A percentile compares a stretch with the other conserved stretches of the same genome.
These are phyloP conservation scores for Rhea americana DNA, from an alignment of 2,113 vertebrate species.

Conservation along the genomic window DNA sequence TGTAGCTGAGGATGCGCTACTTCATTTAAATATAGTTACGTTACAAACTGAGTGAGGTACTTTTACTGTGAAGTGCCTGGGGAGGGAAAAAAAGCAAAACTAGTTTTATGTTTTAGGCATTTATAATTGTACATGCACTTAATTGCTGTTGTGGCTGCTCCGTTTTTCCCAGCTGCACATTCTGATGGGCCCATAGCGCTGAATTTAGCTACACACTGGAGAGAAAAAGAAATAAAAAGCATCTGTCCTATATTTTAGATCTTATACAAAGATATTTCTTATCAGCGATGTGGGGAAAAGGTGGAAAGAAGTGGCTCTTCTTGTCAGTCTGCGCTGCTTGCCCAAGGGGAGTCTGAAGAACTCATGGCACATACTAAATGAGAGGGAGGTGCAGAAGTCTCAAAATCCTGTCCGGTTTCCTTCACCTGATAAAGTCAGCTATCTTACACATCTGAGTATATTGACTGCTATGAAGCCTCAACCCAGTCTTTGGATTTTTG, in stretches of 20 bases:
- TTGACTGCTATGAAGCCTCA: background rate
- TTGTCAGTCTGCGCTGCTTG: background rate
- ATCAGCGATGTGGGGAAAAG: background rate
- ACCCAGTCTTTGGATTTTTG: background rate
- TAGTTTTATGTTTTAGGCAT: background rate
- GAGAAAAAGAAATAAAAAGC: background rate
- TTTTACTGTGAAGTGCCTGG: background rate
- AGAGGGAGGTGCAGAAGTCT: background rate
- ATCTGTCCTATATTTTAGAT: conserved; percentile 18
- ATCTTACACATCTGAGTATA: background rate
- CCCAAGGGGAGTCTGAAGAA: background rate
- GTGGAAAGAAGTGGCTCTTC: background rate
- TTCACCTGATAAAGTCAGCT: background rate
- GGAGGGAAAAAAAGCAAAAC: conserved; percentile 2
- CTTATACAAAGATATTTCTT: conserved; percentile 17
- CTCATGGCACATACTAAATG: background rate
- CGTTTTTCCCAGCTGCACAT: background rate
- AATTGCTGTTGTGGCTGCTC: conserved; percentile 2
- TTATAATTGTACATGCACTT: conserved; percentile 40
- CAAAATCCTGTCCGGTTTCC: background rate
- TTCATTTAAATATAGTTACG: background rate
- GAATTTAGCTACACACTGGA: background rate
- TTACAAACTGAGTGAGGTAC: background rate
- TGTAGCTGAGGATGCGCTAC: background rate
- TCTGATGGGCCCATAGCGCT: background rate